phyloP scores from a whole-genome alignment of 2,888 invertebrate species.

The Pediacus dermestoides region DNA sequence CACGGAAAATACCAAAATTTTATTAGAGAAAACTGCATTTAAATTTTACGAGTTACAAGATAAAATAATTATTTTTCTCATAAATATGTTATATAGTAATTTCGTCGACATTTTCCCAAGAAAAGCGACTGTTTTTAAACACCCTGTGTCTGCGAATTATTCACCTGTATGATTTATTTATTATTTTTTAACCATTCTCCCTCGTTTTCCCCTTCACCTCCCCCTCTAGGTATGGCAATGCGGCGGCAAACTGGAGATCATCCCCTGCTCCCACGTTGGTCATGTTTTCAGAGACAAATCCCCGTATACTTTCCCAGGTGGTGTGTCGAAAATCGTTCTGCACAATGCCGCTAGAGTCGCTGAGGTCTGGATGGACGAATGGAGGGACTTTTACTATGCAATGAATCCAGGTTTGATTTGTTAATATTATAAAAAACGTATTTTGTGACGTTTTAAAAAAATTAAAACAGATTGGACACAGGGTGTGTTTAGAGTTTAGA shows the following conservation, averaged over 20 bases:
- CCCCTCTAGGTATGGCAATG: constrained; percentile 98
- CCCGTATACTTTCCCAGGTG: constrained; percentile 99
- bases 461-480: constrained; percentile 2
- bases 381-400: constrained; percentile 98
- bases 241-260: constrained; percentile 91
- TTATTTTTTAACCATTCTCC: too few species aligned
- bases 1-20: constrained; percentile 4
- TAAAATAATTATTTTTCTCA: too few species aligned
- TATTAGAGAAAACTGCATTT: constrained; percentile 1
- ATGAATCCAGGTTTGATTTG: constrained; percentile 88
- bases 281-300: constrained; percentile 98
- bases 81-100: too few species aligned
- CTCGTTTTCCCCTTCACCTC: too few species aligned
- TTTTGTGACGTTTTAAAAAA: too few species aligned
- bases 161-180: background rate
- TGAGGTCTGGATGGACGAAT: constrained; percentile 99
- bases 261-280: constrained; percentile 93
- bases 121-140: too few species aligned
- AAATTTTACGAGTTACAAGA: too few species aligned
- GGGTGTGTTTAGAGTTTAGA: constrained; percentile 6
- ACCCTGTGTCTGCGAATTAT: too few species aligned
- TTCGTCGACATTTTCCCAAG: too few species aligned
- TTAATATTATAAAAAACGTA: too few species aligned
- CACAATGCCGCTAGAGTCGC: constrained; percentile 98
- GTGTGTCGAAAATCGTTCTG: constrained; percentile 92